phyloP scores from a whole-genome alignment of 2,113 vertebrate species.

The Dasyprocta punctata region DNA sequence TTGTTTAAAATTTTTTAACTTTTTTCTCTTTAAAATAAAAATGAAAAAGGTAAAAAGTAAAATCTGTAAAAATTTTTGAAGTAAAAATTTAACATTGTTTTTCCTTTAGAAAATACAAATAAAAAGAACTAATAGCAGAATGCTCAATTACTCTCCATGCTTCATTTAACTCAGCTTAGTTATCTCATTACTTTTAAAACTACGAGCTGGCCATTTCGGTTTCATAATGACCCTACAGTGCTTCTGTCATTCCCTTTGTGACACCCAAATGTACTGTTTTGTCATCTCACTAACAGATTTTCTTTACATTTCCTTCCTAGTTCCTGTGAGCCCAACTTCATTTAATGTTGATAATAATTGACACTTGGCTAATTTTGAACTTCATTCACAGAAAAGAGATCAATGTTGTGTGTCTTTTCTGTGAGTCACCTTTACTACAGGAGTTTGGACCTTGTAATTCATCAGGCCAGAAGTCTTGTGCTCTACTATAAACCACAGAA shows the following conservation, averaged over 20 bases:
- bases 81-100: background rate
- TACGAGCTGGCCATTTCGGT: background rate
- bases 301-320: background rate
- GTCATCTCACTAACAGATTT: background rate
- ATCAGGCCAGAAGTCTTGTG: background rate
- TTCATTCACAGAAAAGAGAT: slow-evolving; percentile 38
- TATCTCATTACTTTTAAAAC: background rate
- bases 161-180: background rate
- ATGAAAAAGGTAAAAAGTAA: background rate
- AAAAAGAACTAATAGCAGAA: background rate
- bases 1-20: too few species aligned
- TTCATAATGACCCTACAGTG: background rate
- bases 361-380: slow-evolving; percentile 24
- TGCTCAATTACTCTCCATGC: background rate
- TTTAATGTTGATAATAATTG: slow-evolving; percentile 8
- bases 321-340: slow-evolving; percentile 26
- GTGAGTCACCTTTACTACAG: background rate
- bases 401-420: background rate
- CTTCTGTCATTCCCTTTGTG: background rate
- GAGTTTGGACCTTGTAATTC: background rate
- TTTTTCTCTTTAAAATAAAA: background rate
- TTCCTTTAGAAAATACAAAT: background rate
- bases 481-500: background rate
- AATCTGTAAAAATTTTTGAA: background rate
- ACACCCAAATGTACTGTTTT: background rate